Base-by-base conservation (phyloP, 2,888 invertebrate species). In the Drosophila parthenogenetica region DNA sequence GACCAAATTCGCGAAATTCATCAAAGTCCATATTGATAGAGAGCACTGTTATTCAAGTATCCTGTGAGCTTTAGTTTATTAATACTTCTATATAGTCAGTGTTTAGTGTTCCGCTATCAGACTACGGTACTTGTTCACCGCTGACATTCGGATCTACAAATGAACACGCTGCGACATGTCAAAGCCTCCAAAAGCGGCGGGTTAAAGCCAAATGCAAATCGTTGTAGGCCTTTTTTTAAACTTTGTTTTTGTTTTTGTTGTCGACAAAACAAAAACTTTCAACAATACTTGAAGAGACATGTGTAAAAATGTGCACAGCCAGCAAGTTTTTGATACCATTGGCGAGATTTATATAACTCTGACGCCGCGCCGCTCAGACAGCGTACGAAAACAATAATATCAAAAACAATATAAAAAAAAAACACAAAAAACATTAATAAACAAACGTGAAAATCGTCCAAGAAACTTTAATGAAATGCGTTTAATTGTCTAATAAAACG, bases 1-100 rank as follows among this genome's bases (percentile, higher is more conserved):
- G 96, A 35, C 97, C 98, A 90, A 96, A 97, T 82, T 96, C 95
- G 71, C 95, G 94, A 92, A 97, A 97, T 90, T 96, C 94, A 81
- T 95, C 93, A 25, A 94, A 93, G 92, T 97, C 95, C 97, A 97
- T 97, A 49, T 29, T 80, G 81, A 43, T 35, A 16, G n/a, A 42
- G 2, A 43, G 63, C 16, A 54, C 62, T 19, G 42, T 16, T 35
- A 19, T 29, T 32, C 25, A 32, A 7, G 13, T 59, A 60, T 83
- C 73, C 77, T 82, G 42, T 7, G 29, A 29, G 29, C 29, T 29
- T 29, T 29, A 29, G 29, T 17, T 11, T n/a, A 68, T 63, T n/a
- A n/a, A 2, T 8, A 19, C 39, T 14, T 48, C 16, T 29, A 35
- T 32, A 45, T n/a, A 53, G 14, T 25, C 7, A 48, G 16, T 29